Base-by-base conservation (phyloP, 2,797 vertebrate species). In the Helicolenus hilgendorfi region DNA sequence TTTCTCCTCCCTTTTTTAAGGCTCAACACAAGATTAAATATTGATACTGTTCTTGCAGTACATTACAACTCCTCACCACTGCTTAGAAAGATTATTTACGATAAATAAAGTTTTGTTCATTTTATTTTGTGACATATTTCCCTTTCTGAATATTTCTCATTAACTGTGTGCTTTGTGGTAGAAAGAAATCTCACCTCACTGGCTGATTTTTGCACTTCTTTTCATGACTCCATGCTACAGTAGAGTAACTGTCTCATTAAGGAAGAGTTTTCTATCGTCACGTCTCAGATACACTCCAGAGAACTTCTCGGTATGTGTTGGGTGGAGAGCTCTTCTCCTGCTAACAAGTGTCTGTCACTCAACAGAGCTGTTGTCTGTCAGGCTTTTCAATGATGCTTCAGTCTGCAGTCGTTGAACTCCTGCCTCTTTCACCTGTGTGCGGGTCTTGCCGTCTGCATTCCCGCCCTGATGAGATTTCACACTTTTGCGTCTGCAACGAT, bases 381-480 rank as follows among this genome's bases (percentile, higher is more conserved):
- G 58, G 15, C 33, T 11, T 72, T 56, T 41, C 26, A 68, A 11
- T 7, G 36, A 69, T 18, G 24, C 60, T 62, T 69, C 58, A 60
- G 8, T 15, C 41, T 38, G 59, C 67, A 8, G 3, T 41, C 69
- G 3, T 6, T 65, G 59, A 77, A 45, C 74, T 72, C 77, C 22
- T 15, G 24, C 26, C 41, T 75, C 11, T 35, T 83, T 67, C 67
- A 87, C 74, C 75, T 41, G 65, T 87, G 24, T 49, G 41, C 4
- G 59, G 4, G 58, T 49, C 49, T 41, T 41, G 33, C 24, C 22
- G 36, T 59, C 56, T 29, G 41, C 36, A 4, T 77, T 82, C 35
- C 72, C 56, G 14, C 80, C 80, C 53, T 83, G 83, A 89, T 87
- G 86, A 79, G 81, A 90, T 92, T 90, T 91, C 90, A 81, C 89